Evolutionary conservation across 2,888 invertebrate species (phyloP), one percentile per base, ranked within the genome.

Genomic region (Dermolepida albohirtum): DNA sequence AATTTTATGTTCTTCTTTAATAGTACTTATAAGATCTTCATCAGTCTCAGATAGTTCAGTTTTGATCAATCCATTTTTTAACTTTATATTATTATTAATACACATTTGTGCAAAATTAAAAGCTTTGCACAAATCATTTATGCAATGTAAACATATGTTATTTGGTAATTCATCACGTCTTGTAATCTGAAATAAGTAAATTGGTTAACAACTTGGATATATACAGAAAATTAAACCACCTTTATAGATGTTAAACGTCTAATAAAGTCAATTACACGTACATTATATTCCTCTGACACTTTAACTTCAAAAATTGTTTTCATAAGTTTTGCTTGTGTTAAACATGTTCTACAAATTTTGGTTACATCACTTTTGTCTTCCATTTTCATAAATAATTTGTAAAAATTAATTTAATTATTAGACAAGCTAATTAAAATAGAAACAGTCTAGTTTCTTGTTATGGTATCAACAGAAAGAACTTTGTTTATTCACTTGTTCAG

Each of bases 141-240:
- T 70, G 65, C 77, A 77, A 5, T 22, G 54, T n/a, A 68, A 44
- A 57, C 77, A 77, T 41, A 77, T 66, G 47, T 72, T 68, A n/a
- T 73, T 71, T 43, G 76, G 75, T 39, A 76, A 51, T 14, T 74
- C 74, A 65, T 77, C 75, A 1, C 68, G 70, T 68, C 67, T 69
- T 7, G 65, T 50, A 62, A 76, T 71, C 77, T 77, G 57, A 54
- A 74, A 72, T 39, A 12, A 51, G 52, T 40, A 14, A 40, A 39
- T 51, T 22, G 57, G 40, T 51, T 62, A 51, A 69, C 1, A 16
- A 57, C 27, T 62, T 39, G 22, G 59, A 7, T 57, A 44, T 5
- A 40, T 47, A n/a, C 17, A 29, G 16, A 22, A 14, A 8, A 16
- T 4, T 16, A 12, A n/a, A 16, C 44, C 68, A 76, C 76, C 73